These are phyloP conservation scores for Lasioglossum lativentre DNA, from an alignment of 2,888 invertebrate genomes.

Conservation along the genomic window DNA sequence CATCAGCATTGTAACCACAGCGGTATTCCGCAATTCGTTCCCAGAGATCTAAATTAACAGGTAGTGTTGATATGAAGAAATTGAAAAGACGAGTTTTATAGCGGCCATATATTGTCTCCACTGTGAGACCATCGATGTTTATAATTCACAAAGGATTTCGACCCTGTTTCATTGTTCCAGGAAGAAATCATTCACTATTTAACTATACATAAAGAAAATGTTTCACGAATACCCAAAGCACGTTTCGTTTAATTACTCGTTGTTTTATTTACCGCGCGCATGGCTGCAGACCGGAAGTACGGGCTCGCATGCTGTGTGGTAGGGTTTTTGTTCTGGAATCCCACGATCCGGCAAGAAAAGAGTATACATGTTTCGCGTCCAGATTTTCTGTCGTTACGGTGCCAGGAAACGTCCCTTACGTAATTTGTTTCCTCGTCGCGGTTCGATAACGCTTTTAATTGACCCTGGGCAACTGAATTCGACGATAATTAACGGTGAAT, in stretches of 20 bases:
- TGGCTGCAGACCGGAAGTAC: constrained; percentile 42
- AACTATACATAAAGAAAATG: neutral
- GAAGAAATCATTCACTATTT: neutral
- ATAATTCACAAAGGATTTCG: neutral
- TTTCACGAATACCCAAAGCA: neutral
- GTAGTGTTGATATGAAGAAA: neutral
- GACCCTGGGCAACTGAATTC: constrained; percentile 23
- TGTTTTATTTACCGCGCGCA: neutral
- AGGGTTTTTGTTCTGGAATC: constrained; percentile 70
- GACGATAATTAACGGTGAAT: constrained; percentile 24
- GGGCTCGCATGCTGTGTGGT: constrained; percentile 61
- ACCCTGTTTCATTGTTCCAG: neutral
- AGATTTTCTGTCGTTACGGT: constrained; percentile 36
- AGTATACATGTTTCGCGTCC: neutral
- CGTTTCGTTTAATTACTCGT: neutral
- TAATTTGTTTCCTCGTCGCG: constrained; percentile 23
- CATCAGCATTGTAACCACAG: constrained; percentile 4
- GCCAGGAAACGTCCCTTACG: constrained; percentile 15
- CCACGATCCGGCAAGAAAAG: constrained; percentile 49
- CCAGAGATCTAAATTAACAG: constrained; percentile 2
- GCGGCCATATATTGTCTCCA: neutral
- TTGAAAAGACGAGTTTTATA: neutral
- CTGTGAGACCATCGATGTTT: neutral
- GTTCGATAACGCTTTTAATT: constrained; percentile 26
- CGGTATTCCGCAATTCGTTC: neutral